Evolutionary conservation across 2,113 vertebrate species (phyloP).

Genomic region (Balaeniceps rex): DNA sequence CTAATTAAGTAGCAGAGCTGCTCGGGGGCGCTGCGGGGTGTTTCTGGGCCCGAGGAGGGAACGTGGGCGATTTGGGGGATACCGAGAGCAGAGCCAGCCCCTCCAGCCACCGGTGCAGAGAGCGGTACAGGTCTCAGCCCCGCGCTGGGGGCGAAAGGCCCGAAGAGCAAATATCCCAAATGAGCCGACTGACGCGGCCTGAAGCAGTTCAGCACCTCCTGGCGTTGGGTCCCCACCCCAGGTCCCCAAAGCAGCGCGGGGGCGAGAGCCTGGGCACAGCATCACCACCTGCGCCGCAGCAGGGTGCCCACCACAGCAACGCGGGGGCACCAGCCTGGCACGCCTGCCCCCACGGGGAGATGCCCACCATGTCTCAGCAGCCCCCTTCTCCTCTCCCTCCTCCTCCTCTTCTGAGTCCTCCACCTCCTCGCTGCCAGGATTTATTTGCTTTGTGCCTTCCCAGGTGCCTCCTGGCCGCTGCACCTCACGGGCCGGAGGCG

Average conservation of each 20-base stretch:
- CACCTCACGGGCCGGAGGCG: too few species aligned
- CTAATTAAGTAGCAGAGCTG: not conserved
- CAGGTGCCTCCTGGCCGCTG: not conserved
- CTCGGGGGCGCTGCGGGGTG: not conserved
- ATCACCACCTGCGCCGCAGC: not conserved
- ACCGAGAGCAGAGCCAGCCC: not conserved
- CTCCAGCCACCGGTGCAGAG: not conserved
- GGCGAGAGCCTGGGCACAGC: not conserved
- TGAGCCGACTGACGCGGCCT: too few species aligned
- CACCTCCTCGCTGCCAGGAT: not conserved
- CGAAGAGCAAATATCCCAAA: not conserved
- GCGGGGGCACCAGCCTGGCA: not conserved
- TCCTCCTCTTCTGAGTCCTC: not conserved
- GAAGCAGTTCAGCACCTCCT: not conserved
- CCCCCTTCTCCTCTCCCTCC: not conserved
- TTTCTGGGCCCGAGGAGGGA: not conserved
- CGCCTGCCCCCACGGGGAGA: not conserved
- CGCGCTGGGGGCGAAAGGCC: not conserved
- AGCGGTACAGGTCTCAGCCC: not conserved
- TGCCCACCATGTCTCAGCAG: not conserved
- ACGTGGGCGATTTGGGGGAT: not conserved
- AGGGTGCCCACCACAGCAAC: not conserved
- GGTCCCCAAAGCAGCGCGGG: fast-evolving
- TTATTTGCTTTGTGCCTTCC: not conserved
- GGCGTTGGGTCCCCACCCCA: not conserved